Evolutionary conservation across 2,888 invertebrate species (phyloP).

Genomic region (Pachycephus smyrnensis): DNA sequence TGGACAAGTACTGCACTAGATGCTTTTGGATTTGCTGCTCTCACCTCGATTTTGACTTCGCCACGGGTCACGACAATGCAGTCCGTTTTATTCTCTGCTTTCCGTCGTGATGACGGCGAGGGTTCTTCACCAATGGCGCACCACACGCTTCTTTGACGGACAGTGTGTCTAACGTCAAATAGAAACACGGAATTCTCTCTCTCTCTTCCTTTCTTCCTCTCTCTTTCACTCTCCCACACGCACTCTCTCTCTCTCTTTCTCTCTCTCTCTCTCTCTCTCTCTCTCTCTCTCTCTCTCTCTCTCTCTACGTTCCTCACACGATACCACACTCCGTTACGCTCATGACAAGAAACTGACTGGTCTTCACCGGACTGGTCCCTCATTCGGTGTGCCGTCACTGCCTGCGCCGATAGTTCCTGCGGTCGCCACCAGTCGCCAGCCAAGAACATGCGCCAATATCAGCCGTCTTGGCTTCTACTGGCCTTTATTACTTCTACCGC

Average conservation of each 20-base stretch:
- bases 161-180: neutral
- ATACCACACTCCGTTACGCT: neutral
- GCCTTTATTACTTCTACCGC: neutral
- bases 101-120: neutral
- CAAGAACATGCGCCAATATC: neutral
- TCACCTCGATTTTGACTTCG: neutral
- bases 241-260: too few relatives aligned
- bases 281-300: neutral
- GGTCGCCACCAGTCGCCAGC: neutral
- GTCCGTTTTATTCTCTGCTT: neutral
- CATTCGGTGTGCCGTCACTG: neutral
- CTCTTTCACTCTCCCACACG: too few relatives aligned
- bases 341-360: conserved; percentile 8
- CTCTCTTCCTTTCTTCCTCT: too few relatives aligned
- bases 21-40: neutral
- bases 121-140: neutral
- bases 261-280: neutral
- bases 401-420: neutral
- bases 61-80: neutral
- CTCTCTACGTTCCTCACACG: neutral
- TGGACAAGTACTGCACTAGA: neutral
- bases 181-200: neutral
- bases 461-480: neutral
- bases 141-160: neutral
- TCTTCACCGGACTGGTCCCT: neutral